A percentile compares a stretch with the other conserved stretches of the same genome.
Evolutionary conservation across 2,797 vertebrate genomes (phyloP).

Genomic region (Sebastes wilsoni): DNA sequence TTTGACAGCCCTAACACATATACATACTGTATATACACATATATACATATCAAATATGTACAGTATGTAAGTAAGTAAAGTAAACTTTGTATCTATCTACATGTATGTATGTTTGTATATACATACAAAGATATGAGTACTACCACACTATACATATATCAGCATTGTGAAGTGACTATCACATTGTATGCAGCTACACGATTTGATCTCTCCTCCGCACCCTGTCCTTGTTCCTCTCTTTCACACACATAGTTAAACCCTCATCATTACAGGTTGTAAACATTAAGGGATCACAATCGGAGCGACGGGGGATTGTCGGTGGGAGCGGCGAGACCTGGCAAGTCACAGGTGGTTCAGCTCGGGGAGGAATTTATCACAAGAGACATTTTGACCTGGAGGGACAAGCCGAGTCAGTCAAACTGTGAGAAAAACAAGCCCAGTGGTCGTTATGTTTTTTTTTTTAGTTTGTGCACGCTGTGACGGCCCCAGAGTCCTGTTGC

Average conservation of each 20-base stretch:
- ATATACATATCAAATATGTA: too few relatives aligned
- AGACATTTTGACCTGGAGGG: conserved; percentile 61
- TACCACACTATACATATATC: not conserved
- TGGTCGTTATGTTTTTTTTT: conserved; percentile 49
- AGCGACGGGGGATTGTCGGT: not conserved
- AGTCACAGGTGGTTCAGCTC: conserved; percentile 62
- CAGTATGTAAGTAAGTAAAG: too few relatives aligned
- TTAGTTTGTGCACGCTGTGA: conserved; percentile 6
- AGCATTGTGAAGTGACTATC: not conserved
- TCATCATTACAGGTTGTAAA: conserved; percentile 52
- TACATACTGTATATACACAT: too few relatives aligned
- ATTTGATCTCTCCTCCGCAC: not conserved
- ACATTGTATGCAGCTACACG: not conserved
- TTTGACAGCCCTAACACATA: too few relatives aligned
- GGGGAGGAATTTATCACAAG: conserved; percentile 45
- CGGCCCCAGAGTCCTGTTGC: not conserved
- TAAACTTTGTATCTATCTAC: too few relatives aligned
- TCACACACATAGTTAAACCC: not conserved
- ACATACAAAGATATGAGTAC: not conserved
- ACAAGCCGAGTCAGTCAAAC: conserved; percentile 39
- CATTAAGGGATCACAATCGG: conserved; percentile 21
- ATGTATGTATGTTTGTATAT: too few relatives aligned
- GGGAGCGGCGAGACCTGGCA: conserved; percentile 27
- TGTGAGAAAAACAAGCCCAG: conserved; percentile 80
- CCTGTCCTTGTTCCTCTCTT: not conserved